A percentile compares a stretch with the other conserved stretches of the same genome.
Conservation (phyloP, 2,888 invertebrate genomes). For the Steinernema scapterisci region DNA sequence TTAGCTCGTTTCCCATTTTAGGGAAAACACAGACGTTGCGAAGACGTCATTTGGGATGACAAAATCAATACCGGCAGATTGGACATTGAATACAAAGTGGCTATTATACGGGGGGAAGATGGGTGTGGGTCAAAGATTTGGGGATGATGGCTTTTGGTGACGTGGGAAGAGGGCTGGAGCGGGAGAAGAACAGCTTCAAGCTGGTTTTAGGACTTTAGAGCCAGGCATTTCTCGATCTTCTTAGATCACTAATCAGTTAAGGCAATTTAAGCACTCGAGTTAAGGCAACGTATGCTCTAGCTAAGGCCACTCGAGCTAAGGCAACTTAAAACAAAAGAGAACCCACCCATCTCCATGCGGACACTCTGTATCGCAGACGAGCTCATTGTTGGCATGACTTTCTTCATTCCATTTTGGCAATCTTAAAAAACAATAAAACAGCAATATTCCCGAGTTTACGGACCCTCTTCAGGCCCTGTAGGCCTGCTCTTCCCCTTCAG, state of each 20-base stretch:
- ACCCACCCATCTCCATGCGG: not conserved
- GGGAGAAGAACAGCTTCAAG: no score
- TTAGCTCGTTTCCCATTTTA: not conserved
- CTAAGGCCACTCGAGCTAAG: not conserved
- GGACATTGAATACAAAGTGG: not conserved
- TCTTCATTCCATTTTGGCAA: not conserved
- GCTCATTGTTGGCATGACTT: not conserved
- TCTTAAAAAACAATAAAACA: no score
- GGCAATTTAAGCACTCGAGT: no score
- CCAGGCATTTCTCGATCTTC: no score
- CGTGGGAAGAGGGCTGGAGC: no score
- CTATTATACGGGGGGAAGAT: not conserved
- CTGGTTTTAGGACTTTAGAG: no score
- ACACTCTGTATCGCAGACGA: not conserved
- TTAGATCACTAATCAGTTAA: no score
- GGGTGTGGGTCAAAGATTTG: not conserved
- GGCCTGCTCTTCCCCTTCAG: no score
- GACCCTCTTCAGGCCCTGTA: no score
- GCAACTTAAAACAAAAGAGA: not conserved
- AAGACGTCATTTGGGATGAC: not conserved
- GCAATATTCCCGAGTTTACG: no score
- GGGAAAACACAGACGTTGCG: slow-evolving; percentile 7
- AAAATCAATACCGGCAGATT: not conserved
- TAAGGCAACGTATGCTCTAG: no score
- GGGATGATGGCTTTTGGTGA: no score